Conservation (phyloP, 2,113 vertebrate genomes). For the Tor tambroides region DNA sequence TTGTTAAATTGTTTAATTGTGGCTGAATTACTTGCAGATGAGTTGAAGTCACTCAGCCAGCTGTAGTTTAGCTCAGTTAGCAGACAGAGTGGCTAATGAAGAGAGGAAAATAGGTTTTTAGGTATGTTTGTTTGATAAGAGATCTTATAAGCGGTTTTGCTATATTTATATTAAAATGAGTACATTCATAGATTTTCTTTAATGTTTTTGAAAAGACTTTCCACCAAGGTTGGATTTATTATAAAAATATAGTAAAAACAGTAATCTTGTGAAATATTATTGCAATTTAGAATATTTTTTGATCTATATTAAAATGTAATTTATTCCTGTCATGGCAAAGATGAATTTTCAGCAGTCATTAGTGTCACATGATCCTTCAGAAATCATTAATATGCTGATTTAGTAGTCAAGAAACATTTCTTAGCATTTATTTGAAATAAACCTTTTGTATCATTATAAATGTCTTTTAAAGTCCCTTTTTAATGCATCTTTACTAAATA, state of each 20-base stretch:
- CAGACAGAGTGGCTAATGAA: slow-evolving; percentile 57
- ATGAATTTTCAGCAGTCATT: background rate
- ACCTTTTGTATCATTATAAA: background rate
- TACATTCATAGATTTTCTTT: no score
- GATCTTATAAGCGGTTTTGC: background rate
- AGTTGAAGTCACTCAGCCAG: slow-evolving; percentile 69
- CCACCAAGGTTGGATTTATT: background rate
- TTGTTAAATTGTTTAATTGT: slow-evolving; percentile 72
- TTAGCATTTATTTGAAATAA: background rate
- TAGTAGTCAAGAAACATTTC: background rate
- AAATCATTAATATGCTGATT: background rate
- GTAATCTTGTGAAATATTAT: background rate
- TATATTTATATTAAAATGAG: background rate
- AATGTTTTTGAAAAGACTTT: background rate
- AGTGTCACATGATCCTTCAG: background rate
- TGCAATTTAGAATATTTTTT: background rate
- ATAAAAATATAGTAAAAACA: background rate
- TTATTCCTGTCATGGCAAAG: background rate
- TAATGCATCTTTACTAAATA: background rate
- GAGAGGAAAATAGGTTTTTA: background rate
- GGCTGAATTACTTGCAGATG: slow-evolving; percentile 70
- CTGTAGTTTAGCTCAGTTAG: slow-evolving; percentile 60
- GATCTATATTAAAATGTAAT: background rate
- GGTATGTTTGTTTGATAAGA: background rate
- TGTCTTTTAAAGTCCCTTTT: background rate